phyloP scores from a whole-genome alignment of 2,888 invertebrate species.

The Sarcophaga subvicina region DNA sequence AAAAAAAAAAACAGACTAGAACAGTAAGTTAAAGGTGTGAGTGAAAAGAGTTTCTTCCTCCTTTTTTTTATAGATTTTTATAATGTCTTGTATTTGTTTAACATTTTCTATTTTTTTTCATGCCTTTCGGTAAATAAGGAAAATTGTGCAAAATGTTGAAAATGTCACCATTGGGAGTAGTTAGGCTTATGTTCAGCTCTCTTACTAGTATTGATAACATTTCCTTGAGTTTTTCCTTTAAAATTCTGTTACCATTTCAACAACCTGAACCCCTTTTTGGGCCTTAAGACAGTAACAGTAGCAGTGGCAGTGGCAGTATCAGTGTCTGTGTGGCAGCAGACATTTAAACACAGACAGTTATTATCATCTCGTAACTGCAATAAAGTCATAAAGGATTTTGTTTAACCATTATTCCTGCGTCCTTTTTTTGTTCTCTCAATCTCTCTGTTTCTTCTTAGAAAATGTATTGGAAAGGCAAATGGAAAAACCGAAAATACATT shows the following conservation, averaged over 20 bases:
- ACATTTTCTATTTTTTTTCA: conserved; percentile 16
- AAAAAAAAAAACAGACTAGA: conserved; percentile 33
- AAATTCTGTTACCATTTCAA: conserved; percentile 9
- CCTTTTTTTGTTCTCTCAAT: conserved; percentile 20
- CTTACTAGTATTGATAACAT: not conserved
- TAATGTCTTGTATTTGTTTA: conserved; percentile 59
- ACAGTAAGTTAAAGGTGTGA: not conserved
- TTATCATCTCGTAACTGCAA: conserved; percentile 67
- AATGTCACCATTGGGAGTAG: conserved; percentile 82
- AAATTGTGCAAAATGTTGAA: conserved; percentile 74
- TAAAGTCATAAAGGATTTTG: conserved; percentile 70
- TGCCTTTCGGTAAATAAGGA: conserved; percentile 51
- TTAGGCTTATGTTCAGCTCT: conserved; percentile 72
- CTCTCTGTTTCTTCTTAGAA: conserved; percentile 30
- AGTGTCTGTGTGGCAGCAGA: not conserved
- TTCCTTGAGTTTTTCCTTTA: conserved; percentile 26
- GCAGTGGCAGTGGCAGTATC: not conserved
- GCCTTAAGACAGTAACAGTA: conserved; percentile 28
- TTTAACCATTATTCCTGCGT: conserved; percentile 62
- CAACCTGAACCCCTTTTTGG: conserved; percentile 55
- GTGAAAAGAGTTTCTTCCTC: not conserved
- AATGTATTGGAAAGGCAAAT: conserved; percentile 18
- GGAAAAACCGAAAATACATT: conserved; percentile 38
- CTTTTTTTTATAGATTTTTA: conserved; percentile 50
- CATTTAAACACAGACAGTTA: conserved; percentile 57